phyloP scores from a whole-genome alignment of 1,140 invertebrate genomes.

The Saccostrea cuccullata region DNA sequence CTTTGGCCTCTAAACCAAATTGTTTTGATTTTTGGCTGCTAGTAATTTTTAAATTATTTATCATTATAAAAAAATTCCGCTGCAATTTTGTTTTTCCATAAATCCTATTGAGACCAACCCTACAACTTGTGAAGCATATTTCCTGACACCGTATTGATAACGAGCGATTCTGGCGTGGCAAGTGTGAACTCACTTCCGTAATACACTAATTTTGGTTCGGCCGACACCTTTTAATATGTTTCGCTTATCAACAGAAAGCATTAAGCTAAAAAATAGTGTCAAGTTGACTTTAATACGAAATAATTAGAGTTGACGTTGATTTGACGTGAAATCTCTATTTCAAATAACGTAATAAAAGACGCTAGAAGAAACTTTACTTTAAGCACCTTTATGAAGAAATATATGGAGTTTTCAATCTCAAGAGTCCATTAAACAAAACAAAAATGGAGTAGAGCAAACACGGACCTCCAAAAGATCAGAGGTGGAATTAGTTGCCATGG shows the following conservation, averaged over 20 bases:
- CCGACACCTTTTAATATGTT: conserved; percentile 7
- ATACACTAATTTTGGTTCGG: not conserved
- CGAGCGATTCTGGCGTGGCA: not conserved
- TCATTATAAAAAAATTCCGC: not conserved
- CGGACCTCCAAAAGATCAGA: no score
- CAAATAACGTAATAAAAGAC: not conserved
- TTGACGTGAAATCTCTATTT: not conserved
- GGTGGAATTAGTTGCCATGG: no score
- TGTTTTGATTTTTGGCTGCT: not conserved
- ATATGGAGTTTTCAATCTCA: no score
- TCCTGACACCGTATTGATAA: not conserved
- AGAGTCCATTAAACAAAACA: no score
- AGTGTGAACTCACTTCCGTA: conserved; percentile 8
- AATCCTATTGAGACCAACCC: not conserved
- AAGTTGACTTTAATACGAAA: not conserved
- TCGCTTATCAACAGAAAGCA: not conserved
- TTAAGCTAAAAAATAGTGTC: not conserved
- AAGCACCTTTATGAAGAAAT: no score
- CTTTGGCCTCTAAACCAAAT: not conserved
- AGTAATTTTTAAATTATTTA: conserved; percentile 28
- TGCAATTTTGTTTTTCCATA: not conserved
- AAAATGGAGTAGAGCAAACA: no score
- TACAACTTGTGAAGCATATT: not conserved
- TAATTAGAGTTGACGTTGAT: not conserved
- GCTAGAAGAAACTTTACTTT: no score